These are phyloP conservation scores for Sitophilus oryzae DNA, from an alignment of 1,140 invertebrate genomes.

Conservation along the genomic window DNA sequence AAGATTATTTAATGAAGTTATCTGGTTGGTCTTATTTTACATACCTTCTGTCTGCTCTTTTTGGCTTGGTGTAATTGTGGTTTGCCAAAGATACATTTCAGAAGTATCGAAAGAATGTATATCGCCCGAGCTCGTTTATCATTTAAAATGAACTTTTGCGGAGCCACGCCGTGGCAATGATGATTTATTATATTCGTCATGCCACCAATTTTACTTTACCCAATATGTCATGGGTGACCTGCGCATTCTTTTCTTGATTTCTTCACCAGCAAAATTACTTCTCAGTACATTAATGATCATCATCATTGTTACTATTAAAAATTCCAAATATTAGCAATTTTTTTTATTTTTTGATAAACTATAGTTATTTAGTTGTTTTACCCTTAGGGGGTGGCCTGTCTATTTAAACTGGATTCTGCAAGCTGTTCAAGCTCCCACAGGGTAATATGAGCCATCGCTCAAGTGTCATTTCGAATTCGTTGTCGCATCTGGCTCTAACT, in stretches of 20 bases:
- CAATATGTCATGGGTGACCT: background rate
- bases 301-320: no score
- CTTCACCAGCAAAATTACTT: background rate
- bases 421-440: constrained; percentile 28
- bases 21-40: no score
- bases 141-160: background rate
- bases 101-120: background rate
- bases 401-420: constrained; percentile 25
- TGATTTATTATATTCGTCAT: background rate
- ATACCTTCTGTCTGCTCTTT: no score
- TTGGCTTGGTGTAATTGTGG: background rate
- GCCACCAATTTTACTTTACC: background rate
- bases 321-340: no score
- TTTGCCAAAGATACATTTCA: background rate
- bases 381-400: constrained; percentile 12
- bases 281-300: no score
- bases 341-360: no score
- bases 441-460: constrained; percentile 30
- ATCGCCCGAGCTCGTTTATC: background rate
- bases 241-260: background rate
- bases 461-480: constrained; percentile 29
- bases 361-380: no score
- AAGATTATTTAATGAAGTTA: no score
- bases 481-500: constrained; percentile 28
- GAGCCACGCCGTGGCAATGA: background rate